Evolutionary conservation across 1,140 invertebrate species (phyloP), one percentile per base, ranked within the genome.

Genomic region (Atta colombica): DNA sequence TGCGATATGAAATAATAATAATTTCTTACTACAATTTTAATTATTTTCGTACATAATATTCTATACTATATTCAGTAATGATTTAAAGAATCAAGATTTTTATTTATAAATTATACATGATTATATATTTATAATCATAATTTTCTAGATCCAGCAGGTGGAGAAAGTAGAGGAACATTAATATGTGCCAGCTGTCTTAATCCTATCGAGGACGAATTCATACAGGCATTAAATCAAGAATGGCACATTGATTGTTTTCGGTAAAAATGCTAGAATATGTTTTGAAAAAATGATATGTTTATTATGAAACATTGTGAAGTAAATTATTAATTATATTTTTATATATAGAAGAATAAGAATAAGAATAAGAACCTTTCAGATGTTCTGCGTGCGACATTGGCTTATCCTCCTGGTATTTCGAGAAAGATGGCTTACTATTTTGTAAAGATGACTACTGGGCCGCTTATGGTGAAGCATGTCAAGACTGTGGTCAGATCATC

Each of bases 401-500:
- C 65, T 95, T 99, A n/a, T 97, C 97, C 6, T 98, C 97, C 85
- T 99, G 98, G 98, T 99, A 99, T 95, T 98, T 99, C 95, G 98
- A 99, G 95, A 99, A 98, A 93, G 97, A 98, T 94, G 98, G 98
- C 0, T 93, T 98, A 63, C 95, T 99, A 16, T 99, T 98, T 95
- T 99, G 98, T 92, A 98, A 98, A 93, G 96, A 97, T 90, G 98
- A 99, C 94, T 99, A 99, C 93, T 98, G 98, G 97, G 95, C 97
- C 7, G 97, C 97, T n/a, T 99, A 97, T 94, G 98, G 98, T 0
- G 98, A 98, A 94, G 96, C 97, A 25, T 99, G 98, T 92, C 98
- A 99, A 93, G 97, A 98, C 90, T 99, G 98, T 95, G 96, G 96
- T 77, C 96, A 98, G 94, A 96, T 98, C 77, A 99, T 99, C 91